A percentile compares a stretch with the other conserved stretches of the same genome.
phyloP scores from a whole-genome alignment of 2,797 vertebrate species.

The Tapera naevia region DNA sequence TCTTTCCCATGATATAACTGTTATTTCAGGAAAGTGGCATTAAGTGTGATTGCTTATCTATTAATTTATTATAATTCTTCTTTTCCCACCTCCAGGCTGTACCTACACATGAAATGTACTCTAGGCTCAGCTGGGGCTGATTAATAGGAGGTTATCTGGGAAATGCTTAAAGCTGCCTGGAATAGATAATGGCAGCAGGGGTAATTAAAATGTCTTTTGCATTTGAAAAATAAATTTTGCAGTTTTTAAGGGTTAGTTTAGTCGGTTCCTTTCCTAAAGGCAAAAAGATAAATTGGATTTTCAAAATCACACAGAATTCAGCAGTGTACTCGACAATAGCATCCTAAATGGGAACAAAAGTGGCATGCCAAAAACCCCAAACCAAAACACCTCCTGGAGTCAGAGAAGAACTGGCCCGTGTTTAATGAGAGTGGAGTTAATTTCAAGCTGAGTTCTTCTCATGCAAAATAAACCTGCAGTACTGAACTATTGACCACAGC shows the following conservation, averaged over 20 bases:
- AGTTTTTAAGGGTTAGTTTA: constrained; percentile 56
- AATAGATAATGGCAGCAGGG: constrained; percentile 78
- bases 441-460: background rate
- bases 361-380: background rate
- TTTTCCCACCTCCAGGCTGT: constrained; percentile 78
- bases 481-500: background rate
- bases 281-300: constrained; percentile 46
- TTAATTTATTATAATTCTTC: constrained; percentile 83
- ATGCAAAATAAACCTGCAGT: background rate
- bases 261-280: constrained; percentile 52
- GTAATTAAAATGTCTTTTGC: constrained; percentile 79
- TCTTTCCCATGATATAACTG: constrained; percentile 80
- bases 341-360: constrained; percentile 1
- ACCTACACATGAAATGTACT: constrained; percentile 77
- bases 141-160: constrained; percentile 80
- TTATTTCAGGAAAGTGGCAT: constrained; percentile 79
- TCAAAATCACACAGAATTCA: constrained; percentile 13
- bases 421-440: background rate
- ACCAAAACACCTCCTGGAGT: background rate
- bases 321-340: background rate
- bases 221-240: constrained; percentile 67
- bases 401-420: background rate
- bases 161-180: constrained; percentile 76
- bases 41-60: constrained; percentile 86
- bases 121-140: constrained; percentile 77